Evolutionary conservation across 2,113 vertebrate species (phyloP).

Genomic region (Oncorhynchus keta): DNA sequence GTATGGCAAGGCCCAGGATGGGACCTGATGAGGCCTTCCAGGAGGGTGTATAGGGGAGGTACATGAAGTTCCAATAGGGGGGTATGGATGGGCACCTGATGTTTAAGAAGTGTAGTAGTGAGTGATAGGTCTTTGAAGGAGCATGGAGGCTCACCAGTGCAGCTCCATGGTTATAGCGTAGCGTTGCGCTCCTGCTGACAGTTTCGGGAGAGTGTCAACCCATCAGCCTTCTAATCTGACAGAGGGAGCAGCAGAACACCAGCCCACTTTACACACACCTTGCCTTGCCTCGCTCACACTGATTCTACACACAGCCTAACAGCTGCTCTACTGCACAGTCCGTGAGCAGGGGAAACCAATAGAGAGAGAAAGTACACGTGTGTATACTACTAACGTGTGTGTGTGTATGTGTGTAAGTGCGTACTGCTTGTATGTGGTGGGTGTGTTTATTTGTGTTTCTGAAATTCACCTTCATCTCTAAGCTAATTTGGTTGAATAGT

Average conservation of each 20-base stretch:
- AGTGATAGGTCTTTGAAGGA: background rate
- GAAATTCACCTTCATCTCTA: too few relatives aligned
- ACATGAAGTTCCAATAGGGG: background rate
- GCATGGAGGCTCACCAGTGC: background rate
- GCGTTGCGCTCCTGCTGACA: slow-evolving; percentile 7
- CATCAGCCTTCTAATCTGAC: slow-evolving; percentile 29
- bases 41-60: background rate
- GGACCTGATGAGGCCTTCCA: background rate
- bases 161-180: background rate
- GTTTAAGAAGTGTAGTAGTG: too few relatives aligned
- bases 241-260: background rate
- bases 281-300: background rate
- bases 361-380: too few relatives aligned
- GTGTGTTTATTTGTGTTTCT: too few relatives aligned
- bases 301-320: background rate
- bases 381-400: too few relatives aligned
- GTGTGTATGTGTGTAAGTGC: too few relatives aligned
- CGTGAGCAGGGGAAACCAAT: too few relatives aligned
- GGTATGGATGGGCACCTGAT: too few relatives aligned
- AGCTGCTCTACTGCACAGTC: too few relatives aligned
- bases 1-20: background rate
- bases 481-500: too few relatives aligned
- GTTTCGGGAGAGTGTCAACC: background rate
- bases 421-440: too few relatives aligned
- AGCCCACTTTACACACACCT: background rate